phyloP scores from a whole-genome alignment of 2,797 vertebrate genomes.

The Dryobates pubescens region DNA sequence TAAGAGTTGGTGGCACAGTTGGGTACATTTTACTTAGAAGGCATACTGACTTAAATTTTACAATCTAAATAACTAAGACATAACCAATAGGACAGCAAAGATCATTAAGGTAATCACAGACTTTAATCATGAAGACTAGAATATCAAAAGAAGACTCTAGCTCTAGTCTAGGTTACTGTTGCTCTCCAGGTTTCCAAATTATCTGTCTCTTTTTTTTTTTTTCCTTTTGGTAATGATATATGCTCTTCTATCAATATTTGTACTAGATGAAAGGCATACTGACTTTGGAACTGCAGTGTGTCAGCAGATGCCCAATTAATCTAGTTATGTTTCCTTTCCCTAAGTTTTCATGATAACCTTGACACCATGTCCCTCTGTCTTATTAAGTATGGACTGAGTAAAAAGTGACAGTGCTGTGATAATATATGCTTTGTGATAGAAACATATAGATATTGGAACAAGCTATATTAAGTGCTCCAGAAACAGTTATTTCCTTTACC shows the following conservation, averaged over 20 bases:
- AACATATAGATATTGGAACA: background rate
- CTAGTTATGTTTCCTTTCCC: background rate
- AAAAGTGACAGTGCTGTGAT: constrained; percentile 18
- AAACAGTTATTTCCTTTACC: constrained; percentile 20
- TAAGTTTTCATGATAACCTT: constrained; percentile 31
- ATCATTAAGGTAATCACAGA: background rate
- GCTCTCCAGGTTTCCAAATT: background rate
- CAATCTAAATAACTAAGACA: background rate
- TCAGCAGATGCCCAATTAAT: background rate
- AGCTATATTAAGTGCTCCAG: background rate
- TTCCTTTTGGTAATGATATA: background rate
- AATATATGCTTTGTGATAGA: constrained; percentile 32
- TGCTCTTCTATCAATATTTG: background rate
- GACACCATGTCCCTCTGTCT: background rate
- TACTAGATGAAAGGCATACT: background rate
- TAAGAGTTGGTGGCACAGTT: background rate
- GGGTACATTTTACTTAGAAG: background rate
- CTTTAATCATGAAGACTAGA: background rate
- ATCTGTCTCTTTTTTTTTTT: background rate
- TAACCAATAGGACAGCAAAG: background rate
- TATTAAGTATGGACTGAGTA: constrained; percentile 25
- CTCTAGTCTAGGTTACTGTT: background rate
- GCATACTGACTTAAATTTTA: background rate
- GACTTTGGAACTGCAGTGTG: background rate
- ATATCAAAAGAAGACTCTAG: background rate